A percentile compares a stretch with the other conserved stretches of the same genome.
Evolutionary conservation across 2,797 vertebrate genomes (phyloP).

Genomic region (Alfaro cultratus): DNA sequence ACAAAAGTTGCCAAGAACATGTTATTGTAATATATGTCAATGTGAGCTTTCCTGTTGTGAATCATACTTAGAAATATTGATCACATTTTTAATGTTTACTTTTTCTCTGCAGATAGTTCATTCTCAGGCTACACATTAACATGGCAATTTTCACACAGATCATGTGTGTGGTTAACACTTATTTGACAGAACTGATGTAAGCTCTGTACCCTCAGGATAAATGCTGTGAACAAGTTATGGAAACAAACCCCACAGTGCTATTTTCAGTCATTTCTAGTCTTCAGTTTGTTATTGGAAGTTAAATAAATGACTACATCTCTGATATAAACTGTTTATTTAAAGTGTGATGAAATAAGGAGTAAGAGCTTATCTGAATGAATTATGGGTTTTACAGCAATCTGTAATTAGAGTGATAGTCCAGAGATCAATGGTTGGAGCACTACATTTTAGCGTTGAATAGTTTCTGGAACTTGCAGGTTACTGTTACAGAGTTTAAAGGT

Average conservation of each 20-base stretch:
- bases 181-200: conserved; percentile 11
- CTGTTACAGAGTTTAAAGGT: background rate
- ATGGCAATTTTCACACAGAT: conserved; percentile 5
- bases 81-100: conserved; percentile 46
- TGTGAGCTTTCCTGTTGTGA: conserved; percentile 23
- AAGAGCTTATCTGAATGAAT: conserved; percentile 14
- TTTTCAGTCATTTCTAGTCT: conserved; percentile 29
- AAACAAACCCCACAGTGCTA: conserved; percentile 11
- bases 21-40: conserved; percentile 3
- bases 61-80: conserved; percentile 6
- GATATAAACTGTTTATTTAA: conserved; percentile 7
- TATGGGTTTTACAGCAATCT: conserved; percentile 30
- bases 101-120: conserved; percentile 28
- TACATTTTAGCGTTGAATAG: background rate
- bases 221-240: conserved; percentile 21
- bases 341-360: conserved; percentile 15
- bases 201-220: conserved; percentile 21
- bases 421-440: background rate
- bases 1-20: conserved; percentile 29
- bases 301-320: conserved; percentile 22
- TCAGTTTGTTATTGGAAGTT: conserved; percentile 26
- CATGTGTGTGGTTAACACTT: conserved; percentile 13
- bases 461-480: background rate
- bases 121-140: conserved; percentile 27
- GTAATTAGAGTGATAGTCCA: conserved; percentile 23